Base-by-base conservation (phyloP, 2,888 invertebrate species). In the Acrobasis suavella region DNA sequence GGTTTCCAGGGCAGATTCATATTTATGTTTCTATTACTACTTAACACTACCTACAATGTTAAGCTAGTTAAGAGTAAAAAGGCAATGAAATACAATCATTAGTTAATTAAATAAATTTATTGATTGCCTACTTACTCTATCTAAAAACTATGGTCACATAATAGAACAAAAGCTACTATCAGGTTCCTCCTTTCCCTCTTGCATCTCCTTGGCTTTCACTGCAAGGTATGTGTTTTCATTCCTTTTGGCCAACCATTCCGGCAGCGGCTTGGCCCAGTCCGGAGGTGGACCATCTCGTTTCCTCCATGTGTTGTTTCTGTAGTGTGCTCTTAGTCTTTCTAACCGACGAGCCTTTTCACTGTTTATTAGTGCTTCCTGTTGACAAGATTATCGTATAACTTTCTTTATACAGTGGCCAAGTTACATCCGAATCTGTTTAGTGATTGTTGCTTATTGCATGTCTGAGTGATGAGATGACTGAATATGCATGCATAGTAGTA, bases 261-360 rank as follows among this genome's bases (percentile, higher is more conserved):
- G 97, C 64, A 98, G 82, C 0, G 96, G 96, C 67, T 94, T 94
- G 67, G 95, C 93, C 98, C 98, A 98, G 82, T 97, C 95, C 60
- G 91, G 87, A 0, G 98, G 98, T 0, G 98, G 97, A 46, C 89
- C 76, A 8, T 92, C 92, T 52, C 98, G 89, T 79, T 94, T 96
- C 74, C 95, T 93, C 98, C 98, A 98, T 0, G 95, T 93, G 79
- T 96, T 93, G 83, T 98, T 98, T 60, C 80, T 85, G 70, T 94
- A 94, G 82, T 97, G 97, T 0, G 94, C 93, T 63, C 83, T 81
- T 60, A 97, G 81, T 68, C 98, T 92, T 55, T 89, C 84, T 39
- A 92, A 71, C 65, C 96, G 93, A 58, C 97, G 92, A 9, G 82
- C 78, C 73, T 93, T 94, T 90, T 98, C 98, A 85, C 96, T 96